Evolutionary conservation across 2,797 vertebrate species (phyloP), one percentile per base, ranked within the genome.

Genomic region (Podarcis lilfordi): DNA sequence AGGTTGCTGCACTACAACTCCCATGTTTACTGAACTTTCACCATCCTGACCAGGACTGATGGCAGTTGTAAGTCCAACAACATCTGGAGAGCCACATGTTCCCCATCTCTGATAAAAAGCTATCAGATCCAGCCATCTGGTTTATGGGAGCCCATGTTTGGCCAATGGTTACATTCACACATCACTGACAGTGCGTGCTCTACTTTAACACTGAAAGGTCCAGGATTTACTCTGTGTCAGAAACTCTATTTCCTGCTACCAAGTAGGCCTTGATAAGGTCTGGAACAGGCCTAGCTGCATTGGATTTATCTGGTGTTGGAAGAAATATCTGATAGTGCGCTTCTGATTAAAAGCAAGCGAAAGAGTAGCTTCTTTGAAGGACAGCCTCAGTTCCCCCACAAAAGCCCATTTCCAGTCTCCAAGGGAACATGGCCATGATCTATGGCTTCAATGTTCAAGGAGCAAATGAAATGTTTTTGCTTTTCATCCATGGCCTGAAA

Each of bases 381-480:
- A 87, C 17, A 91, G 87, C 74, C 74, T 94, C 77, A 76, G 74
- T 86, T 89, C 81, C 86, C 0, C 2, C 81, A 40, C 19, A 43
- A 93, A 93, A 89, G 86, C 75, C 32, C 23, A 78, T 92, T 95
- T 94, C 86, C 88, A 88, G 50, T 92, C 89, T 79, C 88, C 81
- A 43, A 72, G 90, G 88, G 92, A 94, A 75, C 84, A 87, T 82
- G 88, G 87, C 80, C 91, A 91, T 94, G 94, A 94, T 95, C 94
- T 95, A 92, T 93, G 91, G 88, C 89, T 93, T 59, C 0, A 0
- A 29, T 81, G 93, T 86, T 88, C 93, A 85, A 87, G 82, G 88
- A 92, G 93, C 87, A 91, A 93, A 94, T 93, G 80, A 92, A 95
- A 92, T 10, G 35, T 90, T 92, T 92, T 94, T 66, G 86, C 77